phyloP scores from a whole-genome alignment of 2,113 vertebrate species.

The Helogale parvula region DNA sequence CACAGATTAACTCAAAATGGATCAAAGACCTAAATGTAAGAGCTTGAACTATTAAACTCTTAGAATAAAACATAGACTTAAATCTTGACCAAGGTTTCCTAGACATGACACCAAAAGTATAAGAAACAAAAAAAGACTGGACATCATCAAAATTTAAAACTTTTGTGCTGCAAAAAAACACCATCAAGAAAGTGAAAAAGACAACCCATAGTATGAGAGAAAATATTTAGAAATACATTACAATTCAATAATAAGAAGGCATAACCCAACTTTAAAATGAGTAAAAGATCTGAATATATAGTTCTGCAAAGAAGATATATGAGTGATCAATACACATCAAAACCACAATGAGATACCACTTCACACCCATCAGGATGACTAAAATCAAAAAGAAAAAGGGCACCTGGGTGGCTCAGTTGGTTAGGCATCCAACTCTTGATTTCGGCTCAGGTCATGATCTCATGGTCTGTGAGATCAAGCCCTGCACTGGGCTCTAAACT shows the following conservation, averaged over 20 bases:
- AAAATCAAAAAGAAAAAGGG: background rate
- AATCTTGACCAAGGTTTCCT: background rate
- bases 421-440: too few species aligned
- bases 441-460: too few species aligned
- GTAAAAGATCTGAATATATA: background rate
- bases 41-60: background rate
- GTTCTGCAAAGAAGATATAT: background rate
- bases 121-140: background rate
- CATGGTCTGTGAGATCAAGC: too few species aligned
- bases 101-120: background rate
- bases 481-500: too few species aligned
- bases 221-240: background rate
- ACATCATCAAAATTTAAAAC: background rate
- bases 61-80: background rate
- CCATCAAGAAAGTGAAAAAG: background rate
- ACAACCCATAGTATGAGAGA: background rate
- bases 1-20: background rate
- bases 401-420: too few species aligned
- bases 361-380: background rate
- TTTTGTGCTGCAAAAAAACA: background rate
- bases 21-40: background rate
- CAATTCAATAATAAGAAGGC: background rate
- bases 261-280: background rate
- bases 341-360: background rate
- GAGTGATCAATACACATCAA: background rate